phyloP scores from a whole-genome alignment of 2,888 invertebrate species.

The Dryococelus australis region DNA sequence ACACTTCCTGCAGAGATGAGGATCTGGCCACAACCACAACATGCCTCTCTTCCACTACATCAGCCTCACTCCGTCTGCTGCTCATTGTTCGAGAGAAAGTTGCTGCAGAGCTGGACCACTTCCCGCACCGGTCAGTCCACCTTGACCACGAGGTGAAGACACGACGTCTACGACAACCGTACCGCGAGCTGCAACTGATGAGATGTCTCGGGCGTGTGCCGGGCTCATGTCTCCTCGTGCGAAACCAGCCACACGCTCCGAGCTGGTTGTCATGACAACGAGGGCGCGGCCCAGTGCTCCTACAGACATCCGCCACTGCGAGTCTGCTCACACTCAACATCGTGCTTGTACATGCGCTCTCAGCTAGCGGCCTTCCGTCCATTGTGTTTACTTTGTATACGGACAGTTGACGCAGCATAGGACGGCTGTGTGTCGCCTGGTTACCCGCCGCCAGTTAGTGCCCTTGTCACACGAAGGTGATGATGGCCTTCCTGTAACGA shows the following conservation, averaged over 20 bases:
- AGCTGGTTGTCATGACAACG: background rate
- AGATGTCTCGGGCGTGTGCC: background rate
- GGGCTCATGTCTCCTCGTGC: background rate
- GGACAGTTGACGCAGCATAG: too few relatives aligned
- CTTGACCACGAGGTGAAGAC: too few relatives aligned
- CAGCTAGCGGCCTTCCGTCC: too few relatives aligned
- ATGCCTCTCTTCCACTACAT: background rate
- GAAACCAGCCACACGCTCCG: background rate
- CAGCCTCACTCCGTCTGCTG: conserved; percentile 27
- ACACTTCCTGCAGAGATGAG: background rate
- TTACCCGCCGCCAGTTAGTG: too few relatives aligned
- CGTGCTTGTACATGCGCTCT: background rate
- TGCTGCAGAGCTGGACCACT: background rate
- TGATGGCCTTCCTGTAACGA: too few relatives aligned
- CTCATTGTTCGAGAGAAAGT: background rate
- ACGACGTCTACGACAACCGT: background rate
- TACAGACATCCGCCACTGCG: background rate
- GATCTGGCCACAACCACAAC: background rate
- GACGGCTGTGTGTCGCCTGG: too few relatives aligned
- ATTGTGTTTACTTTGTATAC: too few relatives aligned
- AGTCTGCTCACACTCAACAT: background rate
- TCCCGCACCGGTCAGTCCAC: background rate
- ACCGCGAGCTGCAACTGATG: background rate
- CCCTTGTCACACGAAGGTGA: too few relatives aligned
- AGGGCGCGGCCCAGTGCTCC: background rate